These are phyloP conservation scores for Manacus vitellinus DNA, from an alignment of 2,113 vertebrate genomes.

Conservation along the genomic window DNA sequence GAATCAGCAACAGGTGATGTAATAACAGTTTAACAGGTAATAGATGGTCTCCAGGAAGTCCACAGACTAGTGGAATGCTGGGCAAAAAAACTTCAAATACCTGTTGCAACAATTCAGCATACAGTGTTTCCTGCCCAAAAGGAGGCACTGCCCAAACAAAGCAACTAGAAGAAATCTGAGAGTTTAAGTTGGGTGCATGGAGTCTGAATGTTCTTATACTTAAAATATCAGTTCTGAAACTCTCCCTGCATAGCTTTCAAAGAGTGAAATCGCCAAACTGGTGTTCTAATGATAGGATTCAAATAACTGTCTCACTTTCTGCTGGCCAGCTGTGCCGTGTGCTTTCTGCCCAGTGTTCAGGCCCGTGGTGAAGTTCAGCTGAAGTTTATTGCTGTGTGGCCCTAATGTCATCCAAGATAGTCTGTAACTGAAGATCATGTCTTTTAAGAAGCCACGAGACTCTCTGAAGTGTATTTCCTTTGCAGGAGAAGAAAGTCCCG, in stretches of 20 bases:
- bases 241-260: not conserved
- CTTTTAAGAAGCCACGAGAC: not conserved
- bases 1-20: not conserved
- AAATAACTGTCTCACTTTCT: fast-evolving
- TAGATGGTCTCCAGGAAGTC: not conserved
- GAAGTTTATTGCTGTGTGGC: not conserved
- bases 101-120: not conserved
- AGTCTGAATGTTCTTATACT: not conserved
- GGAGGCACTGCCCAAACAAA: not conserved
- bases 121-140: not conserved
- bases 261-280: not conserved
- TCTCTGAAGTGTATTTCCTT: not conserved
- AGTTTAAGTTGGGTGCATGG: not conserved
- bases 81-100: not conserved
- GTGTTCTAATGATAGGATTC: not conserved
- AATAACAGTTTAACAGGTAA: not conserved
- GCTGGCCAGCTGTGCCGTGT: not conserved
- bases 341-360: not conserved
- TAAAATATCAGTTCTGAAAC: not conserved
- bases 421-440: not conserved
- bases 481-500: not conserved
- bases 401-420: not conserved
- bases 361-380: not conserved
- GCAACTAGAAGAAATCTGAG: not conserved
- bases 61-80: not conserved